phyloP scores from a whole-genome alignment of 2,113 vertebrate species.

The Albula goreensis region DNA sequence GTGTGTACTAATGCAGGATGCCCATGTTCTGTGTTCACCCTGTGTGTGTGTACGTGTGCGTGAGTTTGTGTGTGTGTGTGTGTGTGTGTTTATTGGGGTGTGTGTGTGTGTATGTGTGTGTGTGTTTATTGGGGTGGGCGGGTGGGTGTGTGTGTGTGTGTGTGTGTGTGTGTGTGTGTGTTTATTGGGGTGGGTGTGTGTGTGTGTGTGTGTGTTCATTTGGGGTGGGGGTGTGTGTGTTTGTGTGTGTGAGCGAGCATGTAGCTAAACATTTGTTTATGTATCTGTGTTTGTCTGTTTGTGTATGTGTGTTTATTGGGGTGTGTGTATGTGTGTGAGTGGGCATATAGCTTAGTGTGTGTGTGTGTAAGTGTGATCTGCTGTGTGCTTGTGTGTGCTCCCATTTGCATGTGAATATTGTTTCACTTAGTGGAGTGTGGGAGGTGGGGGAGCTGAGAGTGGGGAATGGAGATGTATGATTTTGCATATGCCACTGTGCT shows the following conservation, averaged over 20 bases:
- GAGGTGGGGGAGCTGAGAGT: not conserved
- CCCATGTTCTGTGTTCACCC: not conserved
- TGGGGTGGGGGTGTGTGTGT: no score
- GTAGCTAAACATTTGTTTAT: constrained; percentile 21
- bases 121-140: constrained; percentile 6
- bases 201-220: not conserved
- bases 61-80: constrained; percentile 23
- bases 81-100: constrained; percentile 21
- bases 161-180: not conserved
- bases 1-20: not conserved
- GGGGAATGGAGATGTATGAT: not conserved
- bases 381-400: not conserved
- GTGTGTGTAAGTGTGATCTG: not conserved
- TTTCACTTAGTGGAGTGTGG: not conserved
- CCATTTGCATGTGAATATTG: not conserved
- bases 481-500: not conserved
- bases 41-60: not conserved
- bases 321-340: not conserved
- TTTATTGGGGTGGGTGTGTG: not conserved
- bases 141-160: not conserved
- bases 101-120: constrained; percentile 24
- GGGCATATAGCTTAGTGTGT: not conserved
- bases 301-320: no score
- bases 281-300: constrained; percentile 21
- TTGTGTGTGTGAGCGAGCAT: not conserved